Evolutionary conservation across 2,797 vertebrate species (phyloP).

Genomic region (Myotis daubentonii): DNA sequence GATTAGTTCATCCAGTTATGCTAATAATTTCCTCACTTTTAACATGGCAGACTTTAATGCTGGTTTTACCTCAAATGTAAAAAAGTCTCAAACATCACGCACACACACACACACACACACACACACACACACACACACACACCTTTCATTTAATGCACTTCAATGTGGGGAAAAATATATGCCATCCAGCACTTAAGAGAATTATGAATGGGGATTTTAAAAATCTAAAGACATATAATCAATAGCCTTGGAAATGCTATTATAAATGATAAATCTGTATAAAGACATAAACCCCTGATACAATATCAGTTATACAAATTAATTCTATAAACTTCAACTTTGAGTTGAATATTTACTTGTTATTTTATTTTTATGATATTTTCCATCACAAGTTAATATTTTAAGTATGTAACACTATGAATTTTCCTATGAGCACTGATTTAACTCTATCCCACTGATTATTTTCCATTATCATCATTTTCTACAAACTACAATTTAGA

Average conservation of each 20-base stretch:
- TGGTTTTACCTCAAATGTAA: slow-evolving; percentile 36
- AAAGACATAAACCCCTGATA: neutral
- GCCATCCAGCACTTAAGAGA: neutral
- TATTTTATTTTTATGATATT: neutral
- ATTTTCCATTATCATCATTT: neutral
- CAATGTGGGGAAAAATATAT: neutral
- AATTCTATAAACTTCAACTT: neutral
- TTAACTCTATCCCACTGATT: neutral
- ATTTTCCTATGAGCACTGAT: neutral
- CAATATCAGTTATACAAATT: neutral
- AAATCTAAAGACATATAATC: neutral
- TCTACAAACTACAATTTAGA: slow-evolving; percentile 48
- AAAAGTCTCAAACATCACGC: neutral
- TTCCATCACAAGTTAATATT: slow-evolving; percentile 28
- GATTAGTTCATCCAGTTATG: slow-evolving; percentile 2
- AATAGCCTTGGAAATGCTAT: neutral
- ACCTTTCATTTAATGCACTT: neutral
- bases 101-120: neutral
- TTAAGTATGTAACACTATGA: slow-evolving; percentile 42
- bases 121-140: neutral
- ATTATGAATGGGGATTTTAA: neutral
- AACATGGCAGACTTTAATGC: neutral
- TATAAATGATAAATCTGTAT: neutral
- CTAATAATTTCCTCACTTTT: neutral
- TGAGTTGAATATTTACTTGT: neutral